Evolutionary conservation across 2,797 vertebrate genomes (phyloP).

Genomic region (Macrochelys suwanniensis): DNA sequence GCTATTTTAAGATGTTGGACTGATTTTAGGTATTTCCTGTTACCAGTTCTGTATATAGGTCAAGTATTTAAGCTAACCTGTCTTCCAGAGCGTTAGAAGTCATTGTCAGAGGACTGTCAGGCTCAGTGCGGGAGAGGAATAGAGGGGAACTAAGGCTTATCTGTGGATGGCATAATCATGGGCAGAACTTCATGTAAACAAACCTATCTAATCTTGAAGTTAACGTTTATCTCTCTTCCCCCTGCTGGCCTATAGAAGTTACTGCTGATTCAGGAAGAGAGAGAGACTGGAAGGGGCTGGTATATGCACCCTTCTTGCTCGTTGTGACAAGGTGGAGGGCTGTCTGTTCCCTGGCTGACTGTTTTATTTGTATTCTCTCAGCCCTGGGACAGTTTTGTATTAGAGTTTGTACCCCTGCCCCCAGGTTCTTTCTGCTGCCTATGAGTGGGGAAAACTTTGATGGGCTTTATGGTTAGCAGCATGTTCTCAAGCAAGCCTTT

Average conservation of each 20-base stretch:
- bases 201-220: neutral
- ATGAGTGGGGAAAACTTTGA: neutral
- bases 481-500: accelerated
- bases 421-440: neutral
- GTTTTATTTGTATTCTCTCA: neutral
- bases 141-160: neutral
- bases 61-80: constrained; percentile 54
- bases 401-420: no score
- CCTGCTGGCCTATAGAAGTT: accelerated
- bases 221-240: accelerated
- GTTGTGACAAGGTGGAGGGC: neutral
- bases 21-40: constrained; percentile 67
- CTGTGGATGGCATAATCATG: neutral
- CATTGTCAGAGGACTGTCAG: constrained; percentile 23
- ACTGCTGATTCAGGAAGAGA: neutral
- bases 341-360: neutral
- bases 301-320: neutral
- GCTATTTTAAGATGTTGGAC: constrained; percentile 43
- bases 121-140: neutral
- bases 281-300: accelerated
- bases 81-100: neutral
- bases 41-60: constrained; percentile 51
- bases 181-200: neutral
- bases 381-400: neutral
- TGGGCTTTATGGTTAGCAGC: neutral